Conservation (phyloP, 1,140 invertebrate species). For the Euglossa dilemma region DNA sequence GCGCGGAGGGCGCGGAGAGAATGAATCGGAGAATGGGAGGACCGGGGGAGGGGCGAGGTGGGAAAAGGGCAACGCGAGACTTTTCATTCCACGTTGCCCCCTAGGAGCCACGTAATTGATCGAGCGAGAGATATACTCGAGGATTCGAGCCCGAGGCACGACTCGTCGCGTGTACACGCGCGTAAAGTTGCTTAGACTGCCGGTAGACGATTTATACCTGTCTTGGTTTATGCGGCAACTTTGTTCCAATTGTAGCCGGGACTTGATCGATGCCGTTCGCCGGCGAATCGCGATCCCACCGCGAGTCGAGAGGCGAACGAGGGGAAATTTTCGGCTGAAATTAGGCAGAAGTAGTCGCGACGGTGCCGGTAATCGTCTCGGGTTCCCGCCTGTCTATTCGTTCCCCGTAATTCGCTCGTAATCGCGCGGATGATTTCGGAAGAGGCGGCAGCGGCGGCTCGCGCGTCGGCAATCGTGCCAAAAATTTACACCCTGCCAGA, state of each 20-base stretch:
- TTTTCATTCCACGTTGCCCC: conserved; percentile 39
- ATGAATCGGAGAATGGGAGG: neutral
- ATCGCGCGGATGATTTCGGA: neutral
- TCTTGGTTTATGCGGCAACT: neutral
- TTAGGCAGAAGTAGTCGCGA: neutral
- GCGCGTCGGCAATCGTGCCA: neutral
- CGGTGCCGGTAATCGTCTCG: too few relatives aligned
- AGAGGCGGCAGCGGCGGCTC: too few relatives aligned
- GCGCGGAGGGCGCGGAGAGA: neutral
- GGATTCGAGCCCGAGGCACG: neutral
- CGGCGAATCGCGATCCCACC: too few relatives aligned
- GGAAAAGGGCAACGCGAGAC: neutral
- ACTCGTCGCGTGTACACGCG: neutral
- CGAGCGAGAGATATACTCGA: neutral
- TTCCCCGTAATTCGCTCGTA: neutral
- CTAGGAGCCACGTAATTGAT: conserved; percentile 56
- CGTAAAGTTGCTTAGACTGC: neutral
- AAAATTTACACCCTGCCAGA: conserved; percentile 34
- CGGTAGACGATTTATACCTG: neutral
- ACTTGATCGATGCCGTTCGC: neutral
- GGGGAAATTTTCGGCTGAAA: neutral
- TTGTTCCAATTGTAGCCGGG: neutral
- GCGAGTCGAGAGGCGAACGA: neutral
- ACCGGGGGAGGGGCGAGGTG: neutral
- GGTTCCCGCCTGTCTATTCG: too few relatives aligned